These are phyloP conservation scores for Zenarchopterus dispar DNA, from an alignment of 2,797 vertebrate genomes.

Conservation along the genomic window DNA sequence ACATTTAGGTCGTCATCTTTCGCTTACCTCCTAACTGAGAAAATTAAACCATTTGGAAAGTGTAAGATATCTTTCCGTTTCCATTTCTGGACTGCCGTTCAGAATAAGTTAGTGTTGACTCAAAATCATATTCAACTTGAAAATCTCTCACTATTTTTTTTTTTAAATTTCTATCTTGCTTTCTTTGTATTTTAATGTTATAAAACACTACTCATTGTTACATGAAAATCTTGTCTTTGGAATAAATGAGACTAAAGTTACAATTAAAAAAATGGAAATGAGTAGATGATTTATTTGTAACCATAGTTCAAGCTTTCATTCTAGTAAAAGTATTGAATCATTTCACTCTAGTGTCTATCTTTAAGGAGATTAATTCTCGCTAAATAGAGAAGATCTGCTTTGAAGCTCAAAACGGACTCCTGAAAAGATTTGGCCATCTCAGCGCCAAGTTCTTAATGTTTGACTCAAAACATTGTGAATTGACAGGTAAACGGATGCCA, in stretches of 20 bases:
- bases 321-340: neutral
- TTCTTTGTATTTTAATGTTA: neutral
- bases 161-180: too few species aligned
- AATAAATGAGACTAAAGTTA: too few species aligned
- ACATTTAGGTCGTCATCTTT: too few species aligned
- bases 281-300: neutral
- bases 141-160: too few species aligned
- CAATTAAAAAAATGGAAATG: neutral
- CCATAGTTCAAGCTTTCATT: neutral
- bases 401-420: neutral
- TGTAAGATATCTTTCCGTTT: too few species aligned
- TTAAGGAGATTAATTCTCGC: neutral
- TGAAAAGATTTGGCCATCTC: slow-evolving; percentile 3
- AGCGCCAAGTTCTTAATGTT: slow-evolving; percentile 23
- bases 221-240: neutral
- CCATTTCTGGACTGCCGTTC: too few species aligned
- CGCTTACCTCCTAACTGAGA: too few species aligned
- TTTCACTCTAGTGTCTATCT: too few species aligned
- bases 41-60: too few species aligned
- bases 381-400: too few species aligned
- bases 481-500: slow-evolving; percentile 92
- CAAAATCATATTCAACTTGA: too few species aligned
- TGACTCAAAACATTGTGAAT: slow-evolving; percentile 71
- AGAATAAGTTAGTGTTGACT: too few species aligned
- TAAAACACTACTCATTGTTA: neutral